Evolutionary conservation across 1,140 invertebrate species (phyloP).

Genomic region (Euura lappo): DNA sequence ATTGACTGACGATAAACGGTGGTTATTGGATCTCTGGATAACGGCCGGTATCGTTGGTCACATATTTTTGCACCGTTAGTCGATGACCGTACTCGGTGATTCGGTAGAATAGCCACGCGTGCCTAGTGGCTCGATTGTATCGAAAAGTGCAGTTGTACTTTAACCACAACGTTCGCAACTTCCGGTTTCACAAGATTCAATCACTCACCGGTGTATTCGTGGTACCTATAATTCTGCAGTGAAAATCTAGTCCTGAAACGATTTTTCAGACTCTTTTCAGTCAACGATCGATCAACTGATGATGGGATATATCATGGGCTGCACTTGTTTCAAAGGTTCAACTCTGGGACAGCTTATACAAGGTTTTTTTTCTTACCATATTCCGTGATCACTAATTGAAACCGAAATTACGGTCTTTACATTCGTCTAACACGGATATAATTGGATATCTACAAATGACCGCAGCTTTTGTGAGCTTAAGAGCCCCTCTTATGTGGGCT

Average conservation of each 20-base stretch:
- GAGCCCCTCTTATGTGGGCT: too few species aligned
- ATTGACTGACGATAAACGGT: not conserved
- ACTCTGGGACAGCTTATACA: conserved; percentile 55
- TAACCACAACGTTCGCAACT: conserved; percentile 40
- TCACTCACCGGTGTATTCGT: too few species aligned
- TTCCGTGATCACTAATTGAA: too few species aligned
- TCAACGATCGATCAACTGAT: conserved; percentile 56
- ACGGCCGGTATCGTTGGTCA: not conserved
- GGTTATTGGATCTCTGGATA: not conserved
- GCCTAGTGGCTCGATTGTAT: conserved; percentile 23
- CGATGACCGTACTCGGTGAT: conserved; percentile 20
- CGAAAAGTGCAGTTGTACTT: conserved; percentile 32
- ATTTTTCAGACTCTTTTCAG: not conserved
- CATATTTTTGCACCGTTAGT: conserved; percentile 31
- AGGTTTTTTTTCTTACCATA: conserved; percentile 37
- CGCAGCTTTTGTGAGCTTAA: too few species aligned
- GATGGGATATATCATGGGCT: conserved; percentile 91
- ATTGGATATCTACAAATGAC: too few species aligned
- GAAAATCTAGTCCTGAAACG: too few species aligned
- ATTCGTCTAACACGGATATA: too few species aligned
- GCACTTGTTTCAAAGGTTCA: conserved; percentile 85
- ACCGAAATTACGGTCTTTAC: too few species aligned
- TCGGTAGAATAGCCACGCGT: too few species aligned
- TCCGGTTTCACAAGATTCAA: conserved; percentile 29
- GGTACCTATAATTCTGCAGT: too few species aligned